Evolutionary conservation across 2,888 invertebrate species (phyloP), one percentile per base, ranked within the genome.

Genomic region (Andrena dorsata): DNA sequence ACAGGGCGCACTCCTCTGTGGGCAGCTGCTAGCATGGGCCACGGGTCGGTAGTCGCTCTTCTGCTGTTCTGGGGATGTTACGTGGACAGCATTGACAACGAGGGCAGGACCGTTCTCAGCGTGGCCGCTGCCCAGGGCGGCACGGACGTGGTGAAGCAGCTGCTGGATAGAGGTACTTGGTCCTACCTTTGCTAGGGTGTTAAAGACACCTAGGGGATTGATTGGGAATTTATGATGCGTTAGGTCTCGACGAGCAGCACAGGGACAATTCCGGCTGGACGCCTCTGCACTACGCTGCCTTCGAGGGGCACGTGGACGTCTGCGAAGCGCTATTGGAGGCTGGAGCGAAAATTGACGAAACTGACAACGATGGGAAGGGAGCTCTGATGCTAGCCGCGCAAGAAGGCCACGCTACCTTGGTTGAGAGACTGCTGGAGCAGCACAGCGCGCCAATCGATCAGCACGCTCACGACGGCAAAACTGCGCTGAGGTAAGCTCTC

Each of bases 251-350:
- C 90, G 98, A 98, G 90, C 97, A 97, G 81, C 98, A 98, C 91
- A 95, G 97, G 26, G 99, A 99, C 93, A 98, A 98, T 94, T 97
- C 98, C 0, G 99, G 99, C 0, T 99, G 99, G 99, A 99, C 99
- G 0, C 98, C 99, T 0, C 94, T 99, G 72, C 99, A 99, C 93
- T 99, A 99, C 93, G 97, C 99, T 0, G 98, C 99, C 16, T 99
- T 98, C 93, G 98, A 99, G 95, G 97, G 98, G 13, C 98, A 98
- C 93, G 94, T 96, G 70, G 97, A 97, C 91, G 98, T 98, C 0
- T 97, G 97, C 90, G 97, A 97, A 89, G 96, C 97, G 0, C 94
- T 98, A 0, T 94, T 98, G 0, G 98, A 98, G 91, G 97, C 98
- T 0, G 98, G 98, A 0, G 98, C 98, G 0, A 96, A 97, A 92